Conservation (phyloP, 2,797 vertebrate genomes). For the Stomatorhinus walkeri region DNA sequence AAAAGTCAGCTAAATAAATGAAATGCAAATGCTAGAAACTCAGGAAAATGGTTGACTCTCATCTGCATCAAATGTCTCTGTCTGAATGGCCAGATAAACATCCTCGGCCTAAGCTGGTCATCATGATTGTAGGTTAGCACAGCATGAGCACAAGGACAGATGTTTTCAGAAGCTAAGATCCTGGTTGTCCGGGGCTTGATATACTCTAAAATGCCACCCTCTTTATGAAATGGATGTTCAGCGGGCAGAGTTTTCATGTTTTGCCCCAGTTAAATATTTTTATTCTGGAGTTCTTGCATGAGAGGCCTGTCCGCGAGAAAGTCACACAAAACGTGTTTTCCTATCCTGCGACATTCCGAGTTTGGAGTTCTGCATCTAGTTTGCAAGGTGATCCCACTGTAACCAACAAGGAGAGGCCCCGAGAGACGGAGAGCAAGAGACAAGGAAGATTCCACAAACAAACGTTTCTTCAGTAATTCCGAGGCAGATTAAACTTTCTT, state of each 20-base stretch:
- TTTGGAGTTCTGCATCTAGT: neutral
- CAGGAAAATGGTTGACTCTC: neutral
- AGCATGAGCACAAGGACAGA: neutral
- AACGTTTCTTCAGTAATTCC: constrained; percentile 15
- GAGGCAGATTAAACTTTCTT: constrained; percentile 15
- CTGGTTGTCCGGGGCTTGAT: neutral
- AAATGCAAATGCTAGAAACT: neutral
- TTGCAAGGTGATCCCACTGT: neutral
- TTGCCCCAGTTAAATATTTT: neutral
- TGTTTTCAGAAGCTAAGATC: neutral
- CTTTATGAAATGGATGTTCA: neutral
- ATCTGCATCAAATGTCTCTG: neutral
- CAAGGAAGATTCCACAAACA: neutral
- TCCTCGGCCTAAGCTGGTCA: neutral
- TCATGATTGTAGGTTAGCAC: neutral
- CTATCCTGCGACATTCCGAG: neutral
- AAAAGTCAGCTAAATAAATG: neutral
- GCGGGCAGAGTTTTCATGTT: neutral
- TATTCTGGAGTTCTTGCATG: neutral
- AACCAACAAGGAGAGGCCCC: neutral
- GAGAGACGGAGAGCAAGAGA: neutral
- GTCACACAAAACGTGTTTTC: neutral
- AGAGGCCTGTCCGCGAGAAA: neutral
- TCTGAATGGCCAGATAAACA: neutral
- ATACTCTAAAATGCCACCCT: neutral